Evolutionary conservation across 2,888 invertebrate species (phyloP).

Genomic region (Uloborus plumipes): DNA sequence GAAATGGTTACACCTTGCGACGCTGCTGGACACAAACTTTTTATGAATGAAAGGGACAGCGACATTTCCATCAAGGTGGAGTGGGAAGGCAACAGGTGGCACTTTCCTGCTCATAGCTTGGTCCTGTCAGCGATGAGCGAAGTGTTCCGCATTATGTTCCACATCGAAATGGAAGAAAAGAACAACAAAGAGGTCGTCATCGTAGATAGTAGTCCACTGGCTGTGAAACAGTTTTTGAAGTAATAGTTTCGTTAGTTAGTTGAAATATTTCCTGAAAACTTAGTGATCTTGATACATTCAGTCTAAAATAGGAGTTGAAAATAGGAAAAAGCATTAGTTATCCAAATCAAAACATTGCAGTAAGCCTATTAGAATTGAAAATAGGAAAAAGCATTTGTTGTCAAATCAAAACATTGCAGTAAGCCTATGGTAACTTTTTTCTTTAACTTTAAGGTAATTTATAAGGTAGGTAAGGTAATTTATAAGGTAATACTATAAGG

Average conservation of each 20-base stretch:
- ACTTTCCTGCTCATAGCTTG: constrained; percentile 42
- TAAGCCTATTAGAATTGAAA: too few species aligned
- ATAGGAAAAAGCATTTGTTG: too few species aligned
- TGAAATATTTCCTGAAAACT: neutral
- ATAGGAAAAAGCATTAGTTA: too few species aligned
- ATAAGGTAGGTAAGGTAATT: too few species aligned
- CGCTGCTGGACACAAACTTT: constrained; percentile 30
- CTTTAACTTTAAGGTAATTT: too few species aligned
- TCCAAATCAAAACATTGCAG: too few species aligned
- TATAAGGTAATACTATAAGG: too few species aligned
- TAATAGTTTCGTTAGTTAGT: neutral
- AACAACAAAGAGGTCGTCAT: constrained; percentile 23
- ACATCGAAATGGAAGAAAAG: constrained; percentile 39
- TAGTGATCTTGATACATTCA: neutral
- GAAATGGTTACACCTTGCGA: neutral
- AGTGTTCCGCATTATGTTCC: constrained; percentile 42
- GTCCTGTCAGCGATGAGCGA: constrained; percentile 48
- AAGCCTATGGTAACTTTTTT: too few species aligned
- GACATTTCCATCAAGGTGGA: constrained; percentile 44
- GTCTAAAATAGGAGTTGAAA: too few species aligned
- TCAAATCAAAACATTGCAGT: too few species aligned
- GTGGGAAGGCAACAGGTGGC: constrained; percentile 22
- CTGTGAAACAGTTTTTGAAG: constrained; percentile 44
- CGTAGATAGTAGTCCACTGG: constrained; percentile 17
- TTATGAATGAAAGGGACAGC: constrained; percentile 44